These are phyloP conservation scores for Xestia sexstrigata DNA, from an alignment of 2,888 invertebrate genomes.

Conservation along the genomic window DNA sequence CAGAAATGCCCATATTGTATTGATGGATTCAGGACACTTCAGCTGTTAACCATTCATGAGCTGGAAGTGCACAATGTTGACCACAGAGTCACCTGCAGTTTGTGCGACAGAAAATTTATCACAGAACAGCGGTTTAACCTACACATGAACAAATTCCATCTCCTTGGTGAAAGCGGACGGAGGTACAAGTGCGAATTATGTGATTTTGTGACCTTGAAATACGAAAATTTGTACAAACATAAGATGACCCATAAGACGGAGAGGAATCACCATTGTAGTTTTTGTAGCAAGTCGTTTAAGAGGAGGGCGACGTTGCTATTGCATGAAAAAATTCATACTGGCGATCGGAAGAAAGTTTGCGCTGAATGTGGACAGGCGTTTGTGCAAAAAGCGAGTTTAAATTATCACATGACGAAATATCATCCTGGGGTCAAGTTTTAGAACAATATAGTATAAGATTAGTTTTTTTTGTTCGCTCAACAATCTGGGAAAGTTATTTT, in stretches of 20 bases:
- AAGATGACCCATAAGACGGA: constrained; percentile 83
- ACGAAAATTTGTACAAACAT: constrained; percentile 80
- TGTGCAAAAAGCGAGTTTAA: constrained; percentile 86
- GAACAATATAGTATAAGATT: too few relatives aligned
- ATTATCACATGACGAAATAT: constrained; percentile 86
- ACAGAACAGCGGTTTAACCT: constrained; percentile 73
- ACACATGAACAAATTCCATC: constrained; percentile 82
- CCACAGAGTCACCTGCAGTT: constrained; percentile 80
- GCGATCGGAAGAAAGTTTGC: constrained; percentile 82
- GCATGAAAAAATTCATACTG: constrained; percentile 85
- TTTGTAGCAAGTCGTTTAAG: constrained; percentile 85
- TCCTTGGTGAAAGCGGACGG: constrained; percentile 82
- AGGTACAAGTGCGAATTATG: constrained; percentile 80
- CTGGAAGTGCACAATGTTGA: constrained; percentile 79
- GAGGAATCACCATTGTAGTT: constrained; percentile 84
- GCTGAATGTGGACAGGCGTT: constrained; percentile 83
- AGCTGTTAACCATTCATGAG: constrained; percentile 77
- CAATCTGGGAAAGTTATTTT: too few relatives aligned
- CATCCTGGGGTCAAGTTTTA: constrained; percentile 71
- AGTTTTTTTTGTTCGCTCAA: too few relatives aligned
- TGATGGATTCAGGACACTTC: constrained; percentile 74
- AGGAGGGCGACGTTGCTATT: constrained; percentile 78
- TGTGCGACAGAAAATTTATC: constrained; percentile 80
- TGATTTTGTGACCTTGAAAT: constrained; percentile 81
- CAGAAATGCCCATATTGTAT: constrained; percentile 74